These are phyloP conservation scores for Nothobranchius furzeri DNA, from an alignment of 2,113 vertebrate genomes.

Conservation along the genomic window DNA sequence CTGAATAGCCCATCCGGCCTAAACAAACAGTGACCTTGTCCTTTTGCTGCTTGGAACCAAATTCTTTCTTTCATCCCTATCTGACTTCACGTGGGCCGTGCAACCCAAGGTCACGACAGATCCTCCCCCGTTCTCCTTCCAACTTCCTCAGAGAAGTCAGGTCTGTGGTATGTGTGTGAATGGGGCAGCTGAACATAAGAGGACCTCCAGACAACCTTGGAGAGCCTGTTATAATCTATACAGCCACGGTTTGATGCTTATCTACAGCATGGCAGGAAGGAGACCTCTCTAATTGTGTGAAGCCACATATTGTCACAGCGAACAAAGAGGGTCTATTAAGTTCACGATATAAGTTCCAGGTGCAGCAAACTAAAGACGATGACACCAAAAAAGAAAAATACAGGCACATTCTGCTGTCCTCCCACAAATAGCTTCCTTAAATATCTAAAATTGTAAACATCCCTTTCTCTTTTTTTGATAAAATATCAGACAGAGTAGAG, in stretches of 20 bases:
- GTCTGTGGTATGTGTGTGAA: conserved; percentile 43
- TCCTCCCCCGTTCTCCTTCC: conserved; percentile 26
- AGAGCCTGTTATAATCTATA: conserved; percentile 72
- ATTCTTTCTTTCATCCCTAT: conserved; percentile 19
- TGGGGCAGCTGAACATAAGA: conserved; percentile 49
- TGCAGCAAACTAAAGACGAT: conserved; percentile 38
- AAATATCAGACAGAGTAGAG: conserved; percentile 5
- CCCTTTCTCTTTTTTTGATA: too few species aligned
- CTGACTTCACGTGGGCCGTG: conserved; percentile 40
- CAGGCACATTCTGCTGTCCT: too few species aligned
- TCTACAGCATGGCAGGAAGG: conserved; percentile 64
- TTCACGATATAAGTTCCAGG: conserved; percentile 61
- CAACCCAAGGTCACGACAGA: conserved; percentile 59
- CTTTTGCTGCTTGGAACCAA: conserved; percentile 21
- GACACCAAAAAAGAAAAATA: conserved; percentile 23
- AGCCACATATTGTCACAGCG: conserved; percentile 73
- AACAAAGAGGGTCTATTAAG: conserved; percentile 74
- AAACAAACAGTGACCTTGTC: conserved; percentile 55
- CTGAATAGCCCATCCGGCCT: conserved; percentile 34
- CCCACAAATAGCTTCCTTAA: not conserved
- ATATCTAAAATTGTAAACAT: too few species aligned
- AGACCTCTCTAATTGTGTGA: conserved; percentile 72
- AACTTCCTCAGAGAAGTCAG: conserved; percentile 47
- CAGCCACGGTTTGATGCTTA: conserved; percentile 75
- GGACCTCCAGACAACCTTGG: conserved; percentile 81